These are phyloP conservation scores for Conger conger DNA, from an alignment of 2,113 vertebrate genomes.

Conservation along the genomic window DNA sequence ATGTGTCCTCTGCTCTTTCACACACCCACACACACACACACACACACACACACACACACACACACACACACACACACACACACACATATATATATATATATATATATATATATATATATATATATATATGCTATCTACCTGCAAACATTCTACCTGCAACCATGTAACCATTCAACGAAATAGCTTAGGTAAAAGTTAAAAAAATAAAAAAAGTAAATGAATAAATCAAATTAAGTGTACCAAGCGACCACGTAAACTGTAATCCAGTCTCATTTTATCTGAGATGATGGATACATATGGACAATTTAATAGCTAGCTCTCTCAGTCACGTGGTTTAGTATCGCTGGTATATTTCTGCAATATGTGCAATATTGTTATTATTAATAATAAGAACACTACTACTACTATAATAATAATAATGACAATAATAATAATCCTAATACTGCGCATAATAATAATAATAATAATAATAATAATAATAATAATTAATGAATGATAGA, in stretches of 20 bases:
- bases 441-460: neutral
- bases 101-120: too few species aligned
- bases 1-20: too few species aligned
- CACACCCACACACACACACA: too few species aligned
- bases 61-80: too few species aligned
- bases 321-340: neutral
- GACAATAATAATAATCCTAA: too few species aligned
- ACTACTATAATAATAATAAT: too few species aligned
- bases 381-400: too few species aligned
- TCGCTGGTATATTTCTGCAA: neutral
- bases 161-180: neutral
- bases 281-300: neutral
- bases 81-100: too few species aligned
- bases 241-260: neutral
- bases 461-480: neutral
- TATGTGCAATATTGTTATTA: neutral
- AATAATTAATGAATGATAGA: conserved; percentile 50
- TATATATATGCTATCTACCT: too few species aligned
- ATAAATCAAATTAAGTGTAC: neutral
- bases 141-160: too few species aligned
- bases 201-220: neutral
- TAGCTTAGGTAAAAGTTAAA: neutral
- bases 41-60: too few species aligned
- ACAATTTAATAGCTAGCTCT: neutral
- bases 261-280: neutral